Base-by-base conservation (phyloP, 2,113 vertebrate species). In the Camelus dromedarius region DNA sequence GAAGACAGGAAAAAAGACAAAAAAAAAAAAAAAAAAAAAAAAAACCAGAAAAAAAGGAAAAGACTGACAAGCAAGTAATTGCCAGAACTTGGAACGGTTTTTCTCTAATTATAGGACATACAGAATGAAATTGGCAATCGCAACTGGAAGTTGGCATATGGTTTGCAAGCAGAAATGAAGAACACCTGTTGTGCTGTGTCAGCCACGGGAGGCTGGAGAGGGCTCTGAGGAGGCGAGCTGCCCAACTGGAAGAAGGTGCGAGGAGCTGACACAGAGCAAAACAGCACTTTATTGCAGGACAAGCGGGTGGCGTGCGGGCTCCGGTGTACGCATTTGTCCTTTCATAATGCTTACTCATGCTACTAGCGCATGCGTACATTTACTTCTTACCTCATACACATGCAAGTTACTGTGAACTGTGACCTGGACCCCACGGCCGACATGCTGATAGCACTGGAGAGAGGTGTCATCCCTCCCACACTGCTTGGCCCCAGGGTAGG, bases 121-220 rank as follows among this genome's bases (percentile, higher is more conserved):
- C 8, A 54, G 8, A 79, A 93, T 89, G 50, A 88, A 91, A 69
- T 13, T 93, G 91, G 12, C 19, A 87, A 73, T 79, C n/a, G 60
- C 32, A 75, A 62, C 19, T 80, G 54, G 19, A 95, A 91, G 20
- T 10, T 88, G 56, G n/a, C 30, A 79, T 35, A 48, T 54, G 22
- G 3, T 54, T 84, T 89, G 16, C 18, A 83, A 48, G 16, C 38
- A 60, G 72, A 95, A 95, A 96, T 73, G 72, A 93, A 93, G 58
- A 80, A 67, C 35, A 93, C 62, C 64, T 88, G 38, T 79, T 80
- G n/a, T 80, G 8, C 38, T 42, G 38, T 42, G 38, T 42, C 38
- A 42, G 38, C 38, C 38, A 42, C 5, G 38, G 38, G 38, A 42
- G 5, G 38, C 38, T 42, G 38, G 38, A 42, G 38, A 42, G 38